phyloP scores from a whole-genome alignment of 2,797 vertebrate genomes.

The Mycteria americana region DNA sequence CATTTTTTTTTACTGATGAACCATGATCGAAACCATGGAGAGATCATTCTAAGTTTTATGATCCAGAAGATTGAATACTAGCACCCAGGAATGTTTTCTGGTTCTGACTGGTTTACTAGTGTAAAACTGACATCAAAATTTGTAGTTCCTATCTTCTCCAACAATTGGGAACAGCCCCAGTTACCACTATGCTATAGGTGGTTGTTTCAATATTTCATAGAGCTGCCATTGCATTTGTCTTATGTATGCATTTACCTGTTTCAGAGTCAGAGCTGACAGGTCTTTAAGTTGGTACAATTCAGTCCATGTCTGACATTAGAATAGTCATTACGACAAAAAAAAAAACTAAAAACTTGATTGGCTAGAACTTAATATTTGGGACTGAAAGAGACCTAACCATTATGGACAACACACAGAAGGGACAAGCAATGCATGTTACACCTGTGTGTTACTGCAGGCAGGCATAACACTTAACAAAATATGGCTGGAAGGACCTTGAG shows the following conservation, averaged over 20 bases:
- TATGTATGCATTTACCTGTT: not conserved
- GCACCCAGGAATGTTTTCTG: not conserved
- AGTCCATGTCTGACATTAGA: not conserved
- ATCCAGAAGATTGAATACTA: not conserved
- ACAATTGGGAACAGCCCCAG: not conserved
- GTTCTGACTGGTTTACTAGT: not conserved
- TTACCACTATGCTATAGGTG: not conserved
- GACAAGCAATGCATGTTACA: not conserved
- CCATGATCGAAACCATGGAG: not conserved
- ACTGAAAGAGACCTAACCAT: not conserved
- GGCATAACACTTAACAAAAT: not conserved
- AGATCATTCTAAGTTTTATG: not conserved
- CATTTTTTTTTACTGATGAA: not conserved
- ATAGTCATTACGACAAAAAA: not conserved
- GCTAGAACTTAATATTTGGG: not conserved
- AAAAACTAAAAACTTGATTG: not conserved
- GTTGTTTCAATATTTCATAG: not conserved
- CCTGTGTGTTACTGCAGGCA: not conserved
- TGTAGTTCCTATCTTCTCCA: not conserved
- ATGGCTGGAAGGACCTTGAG: not conserved
- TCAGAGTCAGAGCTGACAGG: not conserved
- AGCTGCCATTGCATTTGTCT: not conserved
- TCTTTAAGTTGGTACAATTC: not conserved
- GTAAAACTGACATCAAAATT: not conserved
- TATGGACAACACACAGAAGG: not conserved